phyloP scores from a whole-genome alignment of 2,113 vertebrate genomes.

The Harpagus bidentatus region DNA sequence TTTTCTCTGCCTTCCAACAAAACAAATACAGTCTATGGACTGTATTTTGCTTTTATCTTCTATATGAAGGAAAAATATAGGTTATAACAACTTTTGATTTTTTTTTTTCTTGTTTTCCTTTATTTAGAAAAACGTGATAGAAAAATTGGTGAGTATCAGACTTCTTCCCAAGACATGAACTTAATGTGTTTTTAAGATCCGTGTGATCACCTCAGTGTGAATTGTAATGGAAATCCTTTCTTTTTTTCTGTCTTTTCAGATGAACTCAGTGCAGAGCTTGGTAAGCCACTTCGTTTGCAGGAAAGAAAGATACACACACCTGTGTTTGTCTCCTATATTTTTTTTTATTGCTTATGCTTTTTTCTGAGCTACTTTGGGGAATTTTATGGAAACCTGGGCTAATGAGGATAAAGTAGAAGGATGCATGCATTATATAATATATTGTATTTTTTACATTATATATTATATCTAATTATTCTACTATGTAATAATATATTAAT shows the following conservation, averaged over 20 bases:
- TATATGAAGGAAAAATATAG: not conserved
- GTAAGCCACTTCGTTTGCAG: not conserved
- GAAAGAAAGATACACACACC: not conserved
- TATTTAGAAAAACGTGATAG: not conserved
- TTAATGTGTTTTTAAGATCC: not conserved
- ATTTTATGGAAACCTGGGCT: not conserved
- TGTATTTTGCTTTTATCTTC: not conserved
- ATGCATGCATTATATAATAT: not conserved
- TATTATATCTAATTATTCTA: not conserved
- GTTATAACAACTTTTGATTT: not conserved
- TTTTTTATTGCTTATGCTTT: not conserved
- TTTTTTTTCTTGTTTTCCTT: not conserved
- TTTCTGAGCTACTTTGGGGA: not conserved
- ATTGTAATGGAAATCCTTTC: not conserved
- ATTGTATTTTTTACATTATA: not conserved
- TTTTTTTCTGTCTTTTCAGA: not conserved
- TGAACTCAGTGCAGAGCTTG: not conserved
- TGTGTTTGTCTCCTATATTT: not conserved
- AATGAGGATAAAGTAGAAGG: not conserved
- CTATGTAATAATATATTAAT: too few relatives aligned
- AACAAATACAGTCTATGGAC: not conserved
- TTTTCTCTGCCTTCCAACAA: not conserved
- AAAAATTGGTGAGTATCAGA: not conserved
- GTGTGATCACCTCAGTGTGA: accelerated
- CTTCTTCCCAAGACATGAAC: too few relatives aligned